These are phyloP conservation scores for Porites lutea DNA, from an alignment of 64 coral and sea anemone species.

Conservation along the genomic window DNA sequence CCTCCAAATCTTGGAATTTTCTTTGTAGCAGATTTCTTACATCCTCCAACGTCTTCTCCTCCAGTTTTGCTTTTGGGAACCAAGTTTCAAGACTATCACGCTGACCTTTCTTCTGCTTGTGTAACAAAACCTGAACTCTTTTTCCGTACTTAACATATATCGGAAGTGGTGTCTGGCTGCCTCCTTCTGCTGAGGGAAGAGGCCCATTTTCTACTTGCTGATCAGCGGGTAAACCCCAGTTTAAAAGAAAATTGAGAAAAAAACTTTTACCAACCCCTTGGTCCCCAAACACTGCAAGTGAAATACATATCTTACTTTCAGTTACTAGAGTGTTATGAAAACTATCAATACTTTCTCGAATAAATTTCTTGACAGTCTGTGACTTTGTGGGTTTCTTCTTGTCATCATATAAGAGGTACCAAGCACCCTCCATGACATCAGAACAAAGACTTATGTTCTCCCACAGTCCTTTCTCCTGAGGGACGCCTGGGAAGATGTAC, in stretches of 20 bases:
- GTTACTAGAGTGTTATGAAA: slow-evolving; percentile 38
- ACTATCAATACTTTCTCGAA: slow-evolving; percentile 41
- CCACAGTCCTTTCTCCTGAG: background rate
- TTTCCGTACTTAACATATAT: slow-evolving; percentile 42
- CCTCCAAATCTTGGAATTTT: slow-evolving; percentile 4
- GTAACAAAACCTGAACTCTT: slow-evolving; percentile 7
- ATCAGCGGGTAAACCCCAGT: background rate
- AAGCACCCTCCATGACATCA: slow-evolving; percentile 60
- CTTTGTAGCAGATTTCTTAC: slow-evolving; percentile 1
- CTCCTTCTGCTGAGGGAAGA: slow-evolving; percentile 56
- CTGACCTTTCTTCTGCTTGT: background rate
- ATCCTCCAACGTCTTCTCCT: background rate
- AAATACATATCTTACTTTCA: slow-evolving; percentile 51
- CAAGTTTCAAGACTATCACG: background rate
- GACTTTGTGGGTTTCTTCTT: background rate
- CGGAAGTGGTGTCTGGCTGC: slow-evolving; percentile 61
- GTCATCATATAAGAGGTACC: slow-evolving; percentile 51
- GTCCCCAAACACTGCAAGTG: slow-evolving; percentile 52
- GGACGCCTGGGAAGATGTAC: background rate
- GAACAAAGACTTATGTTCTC: background rate
- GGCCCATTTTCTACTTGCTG: background rate
- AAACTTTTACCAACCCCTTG: slow-evolving; percentile 66
- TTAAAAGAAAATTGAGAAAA: slow-evolving; percentile 57
- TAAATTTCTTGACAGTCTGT: slow-evolving; percentile 19
- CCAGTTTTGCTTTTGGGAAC: background rate